These are phyloP conservation scores for Jacana jacana DNA, from an alignment of 2,113 vertebrate genomes.

Conservation along the genomic window DNA sequence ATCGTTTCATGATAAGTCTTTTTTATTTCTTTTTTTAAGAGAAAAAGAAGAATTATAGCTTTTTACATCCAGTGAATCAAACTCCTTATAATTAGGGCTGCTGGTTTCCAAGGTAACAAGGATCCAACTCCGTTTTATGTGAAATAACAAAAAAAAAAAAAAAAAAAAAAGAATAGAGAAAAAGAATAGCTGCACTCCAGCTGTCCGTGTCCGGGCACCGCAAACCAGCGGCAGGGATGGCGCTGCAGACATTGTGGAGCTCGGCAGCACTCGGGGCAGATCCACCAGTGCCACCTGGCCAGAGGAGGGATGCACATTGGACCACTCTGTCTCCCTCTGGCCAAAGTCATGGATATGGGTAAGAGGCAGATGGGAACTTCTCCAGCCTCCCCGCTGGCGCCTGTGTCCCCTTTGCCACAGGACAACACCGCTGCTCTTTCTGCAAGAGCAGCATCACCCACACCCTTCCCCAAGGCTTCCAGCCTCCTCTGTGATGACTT, in stretches of 20 bases:
- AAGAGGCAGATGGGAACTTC: neutral
- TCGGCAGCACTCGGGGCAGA: neutral
- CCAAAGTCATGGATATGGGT: neutral
- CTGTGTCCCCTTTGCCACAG: neutral
- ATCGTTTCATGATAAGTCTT: conserved; percentile 1
- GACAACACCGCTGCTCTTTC: neutral
- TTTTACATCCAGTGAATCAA: conserved; percentile 73
- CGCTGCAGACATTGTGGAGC: neutral
- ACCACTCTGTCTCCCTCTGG: neutral
- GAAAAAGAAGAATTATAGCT: conserved; percentile 60
- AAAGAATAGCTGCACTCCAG: conserved; percentile 68
- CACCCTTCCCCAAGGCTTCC: neutral
- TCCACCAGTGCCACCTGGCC: accelerated
- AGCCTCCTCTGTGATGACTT: conserved; percentile 34
- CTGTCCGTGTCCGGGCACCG: conserved; percentile 34
- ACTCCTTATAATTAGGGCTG: conserved; percentile 80
- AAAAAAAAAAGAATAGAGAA: neutral
- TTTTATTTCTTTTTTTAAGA: neutral
- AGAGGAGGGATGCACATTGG: accelerated
- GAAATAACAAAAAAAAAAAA: conserved; percentile 63
- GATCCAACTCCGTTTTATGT: conserved; percentile 68
- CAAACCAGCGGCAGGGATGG: neutral
- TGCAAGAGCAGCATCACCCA: neutral
- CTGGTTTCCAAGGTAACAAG: conserved; percentile 79
- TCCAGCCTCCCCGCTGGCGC: neutral